These are phyloP conservation scores for Paralvinella palmiformis DNA, from an alignment of 1,140 invertebrate genomes.

Conservation along the genomic window DNA sequence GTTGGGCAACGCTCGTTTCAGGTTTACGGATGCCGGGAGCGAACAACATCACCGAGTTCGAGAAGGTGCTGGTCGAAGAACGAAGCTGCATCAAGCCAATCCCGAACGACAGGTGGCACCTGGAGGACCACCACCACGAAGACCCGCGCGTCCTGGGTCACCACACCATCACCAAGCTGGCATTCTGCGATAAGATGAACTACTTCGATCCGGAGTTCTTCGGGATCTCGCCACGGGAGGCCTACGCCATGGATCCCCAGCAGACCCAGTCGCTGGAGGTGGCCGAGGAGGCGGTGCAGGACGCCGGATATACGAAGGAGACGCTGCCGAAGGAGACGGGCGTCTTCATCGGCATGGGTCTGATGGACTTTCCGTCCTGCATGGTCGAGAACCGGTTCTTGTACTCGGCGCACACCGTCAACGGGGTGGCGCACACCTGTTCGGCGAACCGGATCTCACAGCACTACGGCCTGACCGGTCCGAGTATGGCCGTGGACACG, in stretches of 20 bases:
- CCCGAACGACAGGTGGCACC: too few relatives aligned
- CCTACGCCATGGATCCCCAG: background rate
- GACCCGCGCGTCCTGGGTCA: too few relatives aligned
- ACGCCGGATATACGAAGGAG: background rate
- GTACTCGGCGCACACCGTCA: background rate
- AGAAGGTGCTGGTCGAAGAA: too few relatives aligned
- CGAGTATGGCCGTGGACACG: constrained; percentile 87
- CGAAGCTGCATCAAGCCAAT: too few relatives aligned
- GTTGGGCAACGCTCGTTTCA: too few relatives aligned
- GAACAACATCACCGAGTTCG: too few relatives aligned
- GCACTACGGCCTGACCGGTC: constrained; percentile 53
- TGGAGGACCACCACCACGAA: too few relatives aligned
- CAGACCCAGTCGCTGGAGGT: background rate
- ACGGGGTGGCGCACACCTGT: background rate
- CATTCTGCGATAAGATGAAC: too few relatives aligned
- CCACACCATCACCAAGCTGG: too few relatives aligned
- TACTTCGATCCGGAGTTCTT: background rate
- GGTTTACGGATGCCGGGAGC: too few relatives aligned
- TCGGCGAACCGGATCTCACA: constrained; percentile 2
- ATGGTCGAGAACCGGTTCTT: background rate
- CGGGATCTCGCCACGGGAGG: background rate
- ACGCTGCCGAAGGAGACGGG: background rate
- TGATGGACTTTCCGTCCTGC: background rate
- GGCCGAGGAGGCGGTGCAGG: background rate
- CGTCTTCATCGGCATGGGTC: background rate